Conservation (phyloP, 2,888 invertebrate species). For the Tetropium fuscum region DNA sequence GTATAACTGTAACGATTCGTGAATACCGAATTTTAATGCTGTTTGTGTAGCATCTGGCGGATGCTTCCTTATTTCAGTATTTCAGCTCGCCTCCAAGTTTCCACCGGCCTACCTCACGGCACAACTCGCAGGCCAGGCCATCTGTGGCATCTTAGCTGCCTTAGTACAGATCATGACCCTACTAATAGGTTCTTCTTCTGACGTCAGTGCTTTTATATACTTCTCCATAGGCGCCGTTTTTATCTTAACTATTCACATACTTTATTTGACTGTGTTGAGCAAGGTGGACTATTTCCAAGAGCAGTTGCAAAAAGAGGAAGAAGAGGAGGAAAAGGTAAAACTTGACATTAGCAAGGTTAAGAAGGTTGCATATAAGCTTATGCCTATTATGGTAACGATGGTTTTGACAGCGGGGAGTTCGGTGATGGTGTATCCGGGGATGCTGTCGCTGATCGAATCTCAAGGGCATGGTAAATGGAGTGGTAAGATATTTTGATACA, state of each 20-base stretch:
- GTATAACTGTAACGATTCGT: background rate
- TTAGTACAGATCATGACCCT: slow-evolving; percentile 36
- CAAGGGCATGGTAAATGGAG: slow-evolving; percentile 14
- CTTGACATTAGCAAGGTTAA: background rate
- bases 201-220: slow-evolving; percentile 34
- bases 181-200: slow-evolving; percentile 22
- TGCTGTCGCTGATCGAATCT: slow-evolving; percentile 35
- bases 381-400: slow-evolving; percentile 25
- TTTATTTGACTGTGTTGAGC: background rate
- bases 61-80: slow-evolving; percentile 35
- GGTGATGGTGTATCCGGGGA: slow-evolving; percentile 33
- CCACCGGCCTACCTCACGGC: slow-evolving; percentile 36
- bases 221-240: slow-evolving; percentile 32
- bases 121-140: slow-evolving; percentile 39
- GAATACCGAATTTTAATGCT: background rate
- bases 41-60: slow-evolving; percentile 10
- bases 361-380: background rate
- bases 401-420: slow-evolving; percentile 33
- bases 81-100: slow-evolving; percentile 37
- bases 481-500: no score
- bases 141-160: slow-evolving; percentile 38
- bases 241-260: slow-evolving; percentile 34
- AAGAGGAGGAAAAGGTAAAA: background rate
- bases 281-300: background rate
- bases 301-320: background rate